Evolutionary conservation across 2,888 invertebrate genomes (phyloP), one percentile per base, ranked within the genome.

Genomic region (Perizoma affinitatum): DNA sequence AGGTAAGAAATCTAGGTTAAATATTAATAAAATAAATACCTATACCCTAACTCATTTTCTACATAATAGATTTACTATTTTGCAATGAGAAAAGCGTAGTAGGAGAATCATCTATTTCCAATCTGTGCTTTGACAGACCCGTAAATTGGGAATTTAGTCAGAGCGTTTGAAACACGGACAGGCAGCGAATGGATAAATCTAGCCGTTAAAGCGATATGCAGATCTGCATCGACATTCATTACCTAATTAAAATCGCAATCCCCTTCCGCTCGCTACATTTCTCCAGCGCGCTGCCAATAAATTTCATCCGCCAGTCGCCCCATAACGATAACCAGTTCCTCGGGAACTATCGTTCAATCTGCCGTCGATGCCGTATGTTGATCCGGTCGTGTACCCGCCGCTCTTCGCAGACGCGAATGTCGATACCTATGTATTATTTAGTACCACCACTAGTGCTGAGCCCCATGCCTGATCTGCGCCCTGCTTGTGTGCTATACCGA

Each of bases 281-380:
- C 92, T 92, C 90, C 90, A 86, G 80, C 86, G 88, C 88, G 83
- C 87, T 90, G 90, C 90, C 90, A 91, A 92, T 92, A 92, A 92
- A 92, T 92, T 91, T 91, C 90, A 90, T 89, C 88, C 88, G 90
- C 89, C 90, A 90, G 88, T 89, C 91, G 88, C 82, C 87, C 90
- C 91, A 92, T 91, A 91, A 92, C 90, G 91, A 92, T 91, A 91
- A 92, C 92, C 91, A 89, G 92, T 92, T 92, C 91, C 90, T 88
- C 88, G 90, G 90, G 89, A 92, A 90, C 92, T 91, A 92, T 92
- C 92, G 92, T 91, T 92, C 91, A 91, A 92, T 92, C 92, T 91
- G 88, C 85, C 89, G 88, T 89, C 90, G 91, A 91, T 91, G 91
- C 88, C 86, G 91, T 90, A 89, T 90, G 91, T 89, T 87, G 92